Base-by-base conservation (phyloP, 2,888 invertebrate species). In the Idaea aversata region DNA sequence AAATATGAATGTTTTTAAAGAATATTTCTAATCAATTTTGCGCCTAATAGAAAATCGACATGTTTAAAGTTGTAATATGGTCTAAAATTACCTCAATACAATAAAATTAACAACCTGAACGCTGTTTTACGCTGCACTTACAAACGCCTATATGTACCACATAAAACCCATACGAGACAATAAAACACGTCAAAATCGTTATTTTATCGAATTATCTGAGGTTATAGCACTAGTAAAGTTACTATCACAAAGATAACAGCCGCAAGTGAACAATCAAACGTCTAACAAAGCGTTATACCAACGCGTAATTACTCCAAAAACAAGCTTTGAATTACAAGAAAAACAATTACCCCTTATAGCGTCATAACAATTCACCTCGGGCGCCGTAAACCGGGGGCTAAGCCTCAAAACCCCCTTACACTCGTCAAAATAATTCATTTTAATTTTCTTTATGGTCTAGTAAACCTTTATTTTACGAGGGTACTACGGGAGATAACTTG, bases 341-440 rank as follows among this genome's bases (percentile, higher is more conserved):
- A 80, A 81, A 90, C 88, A 91, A 92, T 92, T 91, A 89, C 87
- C 76, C 70, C 76, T 85, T 81, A 87, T 78, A 71, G 84, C 77
- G 68, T 78, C 72, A 87, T 91, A 90, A 90, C 89, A 86, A 85
- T 89, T 84, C 88, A 84, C 85, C 88, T 84, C 74, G 70, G 25
- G 71, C 80, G 58, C 15, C 68, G 67, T 72, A 73, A 73, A 77
- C 77, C 80, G 81, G 82, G 79, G 82, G 80, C 77, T 81, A 76
- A 79, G 66, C 64, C 66, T 67, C 65, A 61, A 62, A 65, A 61
- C 70, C 85, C 85, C 86, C 84, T 80, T 80, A 83, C 83, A 86
- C 91, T 92, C 93, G 93, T 92, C 93, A 93, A 92, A 93, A 93
- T 93, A 93, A 93, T 92, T 93, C 93, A 93, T 93, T 93, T 92